Conservation (phyloP, 35 echinoderm and acorn worm species). For the Patiria miniata region DNA sequence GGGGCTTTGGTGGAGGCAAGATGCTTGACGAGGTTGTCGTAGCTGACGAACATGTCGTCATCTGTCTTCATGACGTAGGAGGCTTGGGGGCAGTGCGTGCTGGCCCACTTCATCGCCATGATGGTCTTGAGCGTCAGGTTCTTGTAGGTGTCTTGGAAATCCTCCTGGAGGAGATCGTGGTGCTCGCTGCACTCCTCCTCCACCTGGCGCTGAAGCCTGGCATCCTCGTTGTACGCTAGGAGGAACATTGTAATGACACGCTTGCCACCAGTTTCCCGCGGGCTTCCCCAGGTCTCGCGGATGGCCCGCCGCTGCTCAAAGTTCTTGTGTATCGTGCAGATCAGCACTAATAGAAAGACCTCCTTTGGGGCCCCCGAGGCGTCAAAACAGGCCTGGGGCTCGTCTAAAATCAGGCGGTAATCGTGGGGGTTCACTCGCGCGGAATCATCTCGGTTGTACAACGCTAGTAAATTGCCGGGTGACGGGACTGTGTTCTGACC, state of each 20-base stretch:
- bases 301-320: constrained; percentile 96
- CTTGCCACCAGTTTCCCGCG: constrained; percentile 57
- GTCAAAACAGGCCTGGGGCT: constrained; percentile 63
- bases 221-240: constrained; percentile 72
- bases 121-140: constrained; percentile 91
- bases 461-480: no score
- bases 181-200: constrained; percentile 72
- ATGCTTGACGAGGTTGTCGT: constrained; percentile 70
- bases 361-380: constrained; percentile 32
- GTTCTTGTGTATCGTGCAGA: constrained; percentile 85
- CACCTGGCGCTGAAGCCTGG: constrained; percentile 63
- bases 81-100: constrained; percentile 76
- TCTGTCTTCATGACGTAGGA: constrained; percentile 91
- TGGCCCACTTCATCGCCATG: constrained; percentile 93
- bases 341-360: constrained; percentile 60
- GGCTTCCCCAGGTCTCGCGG: constrained; percentile 85
- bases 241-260: constrained; percentile 82
- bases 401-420: constrained; percentile 57
- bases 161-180: constrained; percentile 90
- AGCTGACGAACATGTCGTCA: constrained; percentile 92
- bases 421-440: constrained; percentile 55
- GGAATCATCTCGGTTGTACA: not conserved
- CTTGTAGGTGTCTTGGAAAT: constrained; percentile 94
- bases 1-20: constrained; percentile 19
- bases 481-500: no score